Evolutionary conservation across 2,113 vertebrate genomes (phyloP).

Genomic region (Psammodynastes pulverulentus): DNA sequence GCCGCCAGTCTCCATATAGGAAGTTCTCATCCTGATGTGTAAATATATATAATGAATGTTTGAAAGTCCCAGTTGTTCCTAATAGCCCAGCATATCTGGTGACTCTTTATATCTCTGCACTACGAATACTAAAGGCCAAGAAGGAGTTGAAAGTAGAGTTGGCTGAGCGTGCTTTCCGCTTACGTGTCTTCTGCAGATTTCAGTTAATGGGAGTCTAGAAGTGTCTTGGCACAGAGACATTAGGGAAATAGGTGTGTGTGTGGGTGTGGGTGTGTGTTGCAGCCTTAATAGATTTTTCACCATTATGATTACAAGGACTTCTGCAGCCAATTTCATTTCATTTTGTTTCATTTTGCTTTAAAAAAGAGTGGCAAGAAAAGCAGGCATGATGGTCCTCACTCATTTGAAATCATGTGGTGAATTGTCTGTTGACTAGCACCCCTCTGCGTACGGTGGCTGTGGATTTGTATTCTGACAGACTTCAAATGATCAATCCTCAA

Average conservation of each 20-base stretch:
- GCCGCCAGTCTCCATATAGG: neutral
- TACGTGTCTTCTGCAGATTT: neutral
- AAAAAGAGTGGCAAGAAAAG: neutral
- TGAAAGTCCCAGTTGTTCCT: neutral
- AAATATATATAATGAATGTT: neutral
- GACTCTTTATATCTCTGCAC: neutral
- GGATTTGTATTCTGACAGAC: neutral
- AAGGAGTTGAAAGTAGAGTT: neutral
- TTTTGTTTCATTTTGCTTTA: neutral
- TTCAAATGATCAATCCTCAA: constrained; percentile 25
- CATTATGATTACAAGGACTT: neutral
- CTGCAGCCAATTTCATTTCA: neutral
- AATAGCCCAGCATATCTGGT: neutral
- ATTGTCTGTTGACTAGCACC: neutral
- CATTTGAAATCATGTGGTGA: neutral
- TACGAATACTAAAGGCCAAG: neutral
- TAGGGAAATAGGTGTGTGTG: neutral
- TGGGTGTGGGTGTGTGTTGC: neutral
- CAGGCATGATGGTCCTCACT: neutral
- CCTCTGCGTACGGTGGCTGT: neutral
- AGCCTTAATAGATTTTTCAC: neutral
- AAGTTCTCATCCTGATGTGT: neutral
- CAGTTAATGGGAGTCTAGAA: neutral
- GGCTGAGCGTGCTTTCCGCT: neutral
- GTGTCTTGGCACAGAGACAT: neutral